Conservation (phyloP, 2,797 vertebrate species). For the Bradypodion ventrale region DNA sequence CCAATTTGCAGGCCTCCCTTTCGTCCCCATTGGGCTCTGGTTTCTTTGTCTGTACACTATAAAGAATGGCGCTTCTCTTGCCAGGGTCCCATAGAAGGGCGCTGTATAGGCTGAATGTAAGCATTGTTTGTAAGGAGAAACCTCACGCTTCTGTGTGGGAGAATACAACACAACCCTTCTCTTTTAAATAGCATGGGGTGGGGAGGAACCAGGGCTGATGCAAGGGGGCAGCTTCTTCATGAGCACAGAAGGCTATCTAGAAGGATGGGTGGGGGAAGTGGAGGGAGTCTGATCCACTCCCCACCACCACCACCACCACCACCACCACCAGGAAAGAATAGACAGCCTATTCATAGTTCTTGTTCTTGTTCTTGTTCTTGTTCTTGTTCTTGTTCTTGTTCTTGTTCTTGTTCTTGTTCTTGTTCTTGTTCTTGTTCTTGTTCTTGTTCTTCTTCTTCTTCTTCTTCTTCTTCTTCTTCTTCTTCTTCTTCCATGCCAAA, state of each 20-base stretch:
- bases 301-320: conserved; percentile 65
- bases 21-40: conserved; percentile 61
- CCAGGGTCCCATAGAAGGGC: conserved; percentile 72
- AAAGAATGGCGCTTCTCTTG: conserved; percentile 58
- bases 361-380: no score
- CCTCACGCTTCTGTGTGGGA: conserved; percentile 74
- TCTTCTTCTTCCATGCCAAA: no score
- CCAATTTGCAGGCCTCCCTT: conserved; percentile 62
- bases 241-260: conserved; percentile 46
- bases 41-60: conserved; percentile 47
- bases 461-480: no score
- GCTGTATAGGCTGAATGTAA: conserved; percentile 74
- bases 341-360: conserved; percentile 71
- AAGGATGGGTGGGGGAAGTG: conserved; percentile 35
- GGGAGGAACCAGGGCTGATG: conserved; percentile 58
- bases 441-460: no score
- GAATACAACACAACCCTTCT: conserved; percentile 77
- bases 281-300: conserved; percentile 10
- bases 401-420: no score
- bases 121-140: conserved; percentile 79
- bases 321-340: conserved; percentile 63
- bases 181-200: conserved; percentile 74
- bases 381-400: no score
- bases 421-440: no score
- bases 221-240: conserved; percentile 64